A percentile compares a stretch with the other conserved stretches of the same genome.
These are phyloP conservation scores for Amphiduros pacificus DNA, from an alignment of 2,888 invertebrate genomes.

Conservation along the genomic window DNA sequence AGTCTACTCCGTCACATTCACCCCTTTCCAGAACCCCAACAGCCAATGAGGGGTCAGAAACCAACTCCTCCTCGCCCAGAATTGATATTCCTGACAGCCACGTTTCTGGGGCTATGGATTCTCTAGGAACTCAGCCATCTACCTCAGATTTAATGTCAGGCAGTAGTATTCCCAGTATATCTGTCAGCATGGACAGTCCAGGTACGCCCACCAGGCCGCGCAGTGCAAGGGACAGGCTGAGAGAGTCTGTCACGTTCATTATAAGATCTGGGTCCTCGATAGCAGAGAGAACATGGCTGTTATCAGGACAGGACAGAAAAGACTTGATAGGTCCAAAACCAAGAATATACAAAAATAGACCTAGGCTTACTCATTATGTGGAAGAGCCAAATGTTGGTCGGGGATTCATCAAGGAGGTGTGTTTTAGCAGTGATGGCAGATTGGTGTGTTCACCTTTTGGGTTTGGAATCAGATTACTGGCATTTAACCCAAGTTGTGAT, in stretches of 20 bases:
- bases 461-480: constrained; percentile 81
- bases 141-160: too few species aligned
- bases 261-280: constrained; percentile 1
- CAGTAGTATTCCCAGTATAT: too few species aligned
- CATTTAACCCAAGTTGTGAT: constrained; percentile 76
- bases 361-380: constrained; percentile 79
- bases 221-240: not conserved
- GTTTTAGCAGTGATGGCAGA: constrained; percentile 87
- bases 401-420: constrained; percentile 90
- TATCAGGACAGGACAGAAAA: not conserved
- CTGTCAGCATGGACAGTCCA: too few species aligned
- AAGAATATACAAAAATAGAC: constrained; percentile 70
- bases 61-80: not conserved
- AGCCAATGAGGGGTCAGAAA: not conserved
- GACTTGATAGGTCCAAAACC: not conserved
- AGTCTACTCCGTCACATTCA: not conserved
- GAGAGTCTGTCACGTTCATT: constrained; percentile 2
- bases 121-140: too few species aligned
- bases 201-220: not conserved
- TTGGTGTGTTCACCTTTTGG: constrained; percentile 88
- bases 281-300: constrained; percentile 1
- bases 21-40: not conserved
- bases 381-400: constrained; percentile 87
- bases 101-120: too few species aligned
- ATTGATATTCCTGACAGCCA: too few species aligned